Evolutionary conservation across 2,797 vertebrate species (phyloP).

Genomic region (Peromyscus eremicus): DNA sequence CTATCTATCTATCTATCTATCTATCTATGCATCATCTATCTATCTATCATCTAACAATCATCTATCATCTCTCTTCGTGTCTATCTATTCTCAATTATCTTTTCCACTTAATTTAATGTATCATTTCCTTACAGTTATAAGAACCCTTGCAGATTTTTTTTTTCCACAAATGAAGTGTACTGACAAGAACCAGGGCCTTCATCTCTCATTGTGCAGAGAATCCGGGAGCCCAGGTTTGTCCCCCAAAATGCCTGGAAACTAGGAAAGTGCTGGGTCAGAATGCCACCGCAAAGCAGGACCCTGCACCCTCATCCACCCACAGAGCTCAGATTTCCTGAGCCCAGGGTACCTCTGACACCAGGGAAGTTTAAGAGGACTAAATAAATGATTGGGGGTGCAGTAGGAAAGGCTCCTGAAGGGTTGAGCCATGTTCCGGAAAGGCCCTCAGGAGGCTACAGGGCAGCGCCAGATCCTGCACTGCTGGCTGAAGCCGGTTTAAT

Average conservation of each 20-base stretch:
- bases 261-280: background rate
- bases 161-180: background rate
- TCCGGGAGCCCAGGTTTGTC: background rate
- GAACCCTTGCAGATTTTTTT: constrained; percentile 38
- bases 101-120: constrained; percentile 12
- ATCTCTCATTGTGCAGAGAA: background rate
- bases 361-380: background rate
- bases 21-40: background rate
- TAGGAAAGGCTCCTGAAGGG: constrained; percentile 29
- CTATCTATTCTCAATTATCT: constrained; percentile 29
- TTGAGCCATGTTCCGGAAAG: constrained; percentile 41
- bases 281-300: too few relatives aligned
- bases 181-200: background rate
- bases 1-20: background rate
- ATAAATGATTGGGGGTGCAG: background rate
- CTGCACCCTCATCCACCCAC: background rate
- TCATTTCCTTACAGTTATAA: constrained; percentile 36
- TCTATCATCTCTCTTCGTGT: background rate
- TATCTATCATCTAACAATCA: background rate
- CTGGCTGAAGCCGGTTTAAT: constrained; percentile 75
- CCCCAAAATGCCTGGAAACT: background rate
- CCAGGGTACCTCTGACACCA: background rate
- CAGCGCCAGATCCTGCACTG: constrained; percentile 62
- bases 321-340: constrained; percentile 5
- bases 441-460: constrained; percentile 51